A percentile compares a stretch with the other conserved stretches of the same genome.
Conservation (phyloP, 1,140 invertebrate genomes). For the Ectropis grisescens region DNA sequence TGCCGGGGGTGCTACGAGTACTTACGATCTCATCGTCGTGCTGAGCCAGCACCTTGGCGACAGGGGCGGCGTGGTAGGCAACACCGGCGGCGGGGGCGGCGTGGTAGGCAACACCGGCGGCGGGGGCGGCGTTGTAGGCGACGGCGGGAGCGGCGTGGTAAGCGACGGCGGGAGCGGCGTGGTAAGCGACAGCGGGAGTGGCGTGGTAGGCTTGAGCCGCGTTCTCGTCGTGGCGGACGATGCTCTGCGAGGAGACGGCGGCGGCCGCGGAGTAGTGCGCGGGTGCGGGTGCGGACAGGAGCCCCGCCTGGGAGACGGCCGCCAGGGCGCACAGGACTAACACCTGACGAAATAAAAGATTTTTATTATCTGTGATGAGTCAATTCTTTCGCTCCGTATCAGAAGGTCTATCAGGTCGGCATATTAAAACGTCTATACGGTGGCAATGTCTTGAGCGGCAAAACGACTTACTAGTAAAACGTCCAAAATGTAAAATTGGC, state of each 20-base stretch:
- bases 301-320: constrained; percentile 32
- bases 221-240: constrained; percentile 31
- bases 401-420: too few species aligned
- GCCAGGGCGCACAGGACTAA: constrained; percentile 31
- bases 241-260: constrained; percentile 43
- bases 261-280: constrained; percentile 35
- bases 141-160: constrained; percentile 15
- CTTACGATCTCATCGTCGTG: constrained; percentile 4
- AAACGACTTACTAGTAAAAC: too few species aligned
- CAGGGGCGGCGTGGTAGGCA: constrained; percentile 18
- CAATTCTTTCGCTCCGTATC: too few species aligned
- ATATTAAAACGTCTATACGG: too few species aligned
- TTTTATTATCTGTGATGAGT: not conserved
- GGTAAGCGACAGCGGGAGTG: constrained; percentile 18
- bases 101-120: constrained; percentile 17
- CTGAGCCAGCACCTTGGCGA: constrained; percentile 1
- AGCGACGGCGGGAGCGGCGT: constrained; percentile 18
- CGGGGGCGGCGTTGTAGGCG: constrained; percentile 17
- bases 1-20: too few species aligned
- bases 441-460: too few species aligned
- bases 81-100: constrained; percentile 15
- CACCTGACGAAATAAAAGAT: constrained; percentile 22
- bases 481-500: too few species aligned
- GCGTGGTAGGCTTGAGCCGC: constrained; percentile 23
- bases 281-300: constrained; percentile 22